A percentile compares a stretch with the other conserved stretches of the same genome.
Conservation (phyloP, 2,113 vertebrate species). For the Acrocephalus kingi region DNA sequence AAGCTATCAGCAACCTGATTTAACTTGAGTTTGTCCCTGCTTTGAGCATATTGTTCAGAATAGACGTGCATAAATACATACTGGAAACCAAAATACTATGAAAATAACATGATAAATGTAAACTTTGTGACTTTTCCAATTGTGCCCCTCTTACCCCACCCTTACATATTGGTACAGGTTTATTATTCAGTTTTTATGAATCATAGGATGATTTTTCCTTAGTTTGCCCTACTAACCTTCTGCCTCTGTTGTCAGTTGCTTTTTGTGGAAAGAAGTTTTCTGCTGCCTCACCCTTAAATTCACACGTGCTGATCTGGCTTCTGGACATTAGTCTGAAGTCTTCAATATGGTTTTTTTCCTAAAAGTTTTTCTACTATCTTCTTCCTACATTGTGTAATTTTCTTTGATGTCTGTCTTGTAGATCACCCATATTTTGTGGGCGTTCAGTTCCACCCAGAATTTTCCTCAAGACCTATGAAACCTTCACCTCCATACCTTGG, state of each 20-base stretch:
- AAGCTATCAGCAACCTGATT: neutral
- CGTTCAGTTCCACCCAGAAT: constrained; percentile 84
- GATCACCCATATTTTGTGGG: constrained; percentile 84
- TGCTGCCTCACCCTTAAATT: neutral
- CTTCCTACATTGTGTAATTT: constrained; percentile 15
- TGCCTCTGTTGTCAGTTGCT: neutral
- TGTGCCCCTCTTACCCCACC: fast-evolving
- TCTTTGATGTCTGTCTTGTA: constrained; percentile 31
- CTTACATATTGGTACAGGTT: neutral
- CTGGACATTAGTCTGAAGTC: neutral
- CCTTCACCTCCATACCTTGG: constrained; percentile 83
- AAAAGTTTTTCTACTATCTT: neutral
- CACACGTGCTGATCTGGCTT: neutral
- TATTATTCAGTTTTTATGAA: neutral
- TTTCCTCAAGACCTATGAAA: constrained; percentile 83
- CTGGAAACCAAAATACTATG: neutral
- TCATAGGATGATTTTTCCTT: neutral
- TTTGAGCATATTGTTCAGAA: neutral
- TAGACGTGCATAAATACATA: neutral
- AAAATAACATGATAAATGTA: neutral
- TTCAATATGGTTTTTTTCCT: neutral
- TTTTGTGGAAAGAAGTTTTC: neutral
- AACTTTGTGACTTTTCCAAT: neutral
- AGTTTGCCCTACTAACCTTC: neutral
- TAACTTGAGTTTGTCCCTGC: neutral